phyloP scores from a whole-genome alignment of 2,888 invertebrate genomes.

The Crematogaster levior region DNA sequence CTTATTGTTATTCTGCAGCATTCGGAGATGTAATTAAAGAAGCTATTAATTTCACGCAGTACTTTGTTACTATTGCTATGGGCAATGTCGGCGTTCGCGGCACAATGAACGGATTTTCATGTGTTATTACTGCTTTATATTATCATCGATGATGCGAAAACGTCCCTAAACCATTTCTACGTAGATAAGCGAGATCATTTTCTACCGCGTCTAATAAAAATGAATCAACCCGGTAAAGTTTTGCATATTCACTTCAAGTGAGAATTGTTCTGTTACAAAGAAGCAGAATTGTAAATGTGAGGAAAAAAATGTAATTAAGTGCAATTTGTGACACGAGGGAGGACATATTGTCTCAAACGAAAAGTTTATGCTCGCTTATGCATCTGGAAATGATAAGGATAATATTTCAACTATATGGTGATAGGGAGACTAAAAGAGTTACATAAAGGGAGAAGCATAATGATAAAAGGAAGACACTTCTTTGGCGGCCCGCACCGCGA shows the following conservation, averaged over 20 bases:
- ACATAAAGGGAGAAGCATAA: not conserved
- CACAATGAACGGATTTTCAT: constrained; percentile 25
- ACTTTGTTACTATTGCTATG: constrained; percentile 2
- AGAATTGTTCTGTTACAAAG: not conserved
- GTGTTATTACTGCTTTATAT: constrained; percentile 30
- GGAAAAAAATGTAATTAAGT: constrained; percentile 31
- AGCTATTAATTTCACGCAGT: not conserved
- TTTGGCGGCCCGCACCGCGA: constrained; percentile 28
- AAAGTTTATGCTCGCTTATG: constrained; percentile 32
- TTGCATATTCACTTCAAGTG: not conserved
- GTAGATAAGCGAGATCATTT: constrained; percentile 42
- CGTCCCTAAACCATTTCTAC: constrained; percentile 29
- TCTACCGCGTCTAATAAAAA: constrained; percentile 6
- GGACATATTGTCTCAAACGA: constrained; percentile 6
- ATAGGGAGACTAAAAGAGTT: constrained; percentile 10
- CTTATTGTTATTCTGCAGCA: not conserved
- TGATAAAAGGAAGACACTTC: not conserved
- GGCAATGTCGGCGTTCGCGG: constrained; percentile 39
- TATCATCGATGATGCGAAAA: constrained; percentile 33
- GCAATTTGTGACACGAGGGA: not conserved
- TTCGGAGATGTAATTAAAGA: not conserved
- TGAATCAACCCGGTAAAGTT: not conserved
- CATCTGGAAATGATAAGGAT: constrained; percentile 41
- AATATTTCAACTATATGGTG: constrained; percentile 22
- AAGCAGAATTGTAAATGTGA: not conserved